Base-by-base conservation (phyloP, 2,113 vertebrate species). In the Ardeotis arabs region DNA sequence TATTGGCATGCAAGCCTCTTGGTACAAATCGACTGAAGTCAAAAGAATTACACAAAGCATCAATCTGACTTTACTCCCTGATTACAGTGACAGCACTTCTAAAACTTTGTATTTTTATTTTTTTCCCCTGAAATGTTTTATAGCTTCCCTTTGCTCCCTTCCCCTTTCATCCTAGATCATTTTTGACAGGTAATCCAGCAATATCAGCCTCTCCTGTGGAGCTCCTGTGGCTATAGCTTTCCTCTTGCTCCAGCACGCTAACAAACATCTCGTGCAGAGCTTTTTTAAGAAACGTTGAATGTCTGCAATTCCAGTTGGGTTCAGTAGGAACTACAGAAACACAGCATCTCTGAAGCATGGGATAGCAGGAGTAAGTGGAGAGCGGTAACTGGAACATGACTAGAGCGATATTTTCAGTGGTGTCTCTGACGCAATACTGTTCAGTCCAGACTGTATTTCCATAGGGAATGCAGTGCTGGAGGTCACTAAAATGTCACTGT, bases 111-210 rank as follows among this genome's bases (percentile, higher is more conserved):
- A 11, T 14, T 58, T 68, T 62, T 41, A 24, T 64, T 37, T 84
- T 62, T 60, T 47, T 5, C 0, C 22, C 25, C 67, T 78, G 17
- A 9, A 35, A 92, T 50, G 44, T 85, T 94, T 84, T 27, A 56
- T 10, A 11, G 68, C 49, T 93, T 87, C 58, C 33, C 28, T 87
- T 87, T 91, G 80, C 94, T 87, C 69, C 58, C 21, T 89, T 82
- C 17, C 58, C 45, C 80, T 93, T 89, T 87, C 89, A 85, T 55
- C 77, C 76, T 58, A 64, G 62, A 89, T 93, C 24, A 29, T 22
- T 92, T 62, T 64, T 90, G 95, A 92, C 95, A 93, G 92, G 83
- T 84, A 82, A 90, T 64, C 44, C 83, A 69, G 96, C 93, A 60
- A 0, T 6, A n/a, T 72, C 93, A 96, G 66, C 60, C 92, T 92